phyloP scores from a whole-genome alignment of 92 coral and sea anemone species.

The Metridium senile region DNA sequence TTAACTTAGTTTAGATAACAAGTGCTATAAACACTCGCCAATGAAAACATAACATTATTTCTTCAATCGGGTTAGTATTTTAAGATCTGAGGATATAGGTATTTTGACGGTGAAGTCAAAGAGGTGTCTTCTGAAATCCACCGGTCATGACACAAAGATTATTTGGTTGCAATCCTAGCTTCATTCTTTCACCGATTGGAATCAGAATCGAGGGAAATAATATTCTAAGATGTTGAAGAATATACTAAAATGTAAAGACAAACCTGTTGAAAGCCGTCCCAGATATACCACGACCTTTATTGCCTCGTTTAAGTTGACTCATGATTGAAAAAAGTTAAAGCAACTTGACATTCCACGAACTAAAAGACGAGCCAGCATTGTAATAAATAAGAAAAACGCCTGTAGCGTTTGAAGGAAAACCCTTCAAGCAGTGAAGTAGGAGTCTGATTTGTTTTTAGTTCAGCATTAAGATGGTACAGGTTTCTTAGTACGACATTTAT shows the following conservation, averaged over 20 bases:
- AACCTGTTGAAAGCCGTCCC: constrained; percentile 66
- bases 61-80: not conserved
- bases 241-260: not conserved
- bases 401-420: constrained; percentile 32
- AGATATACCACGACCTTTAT: constrained; percentile 70
- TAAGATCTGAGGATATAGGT: not conserved
- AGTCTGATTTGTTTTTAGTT: constrained; percentile 55
- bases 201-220: not conserved
- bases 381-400: constrained; percentile 54
- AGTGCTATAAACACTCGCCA: not conserved
- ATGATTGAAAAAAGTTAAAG: constrained; percentile 74
- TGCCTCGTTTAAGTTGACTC: constrained; percentile 66
- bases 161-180: constrained; percentile 6
- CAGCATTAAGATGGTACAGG: constrained; percentile 66
- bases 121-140: not conserved
- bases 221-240: not conserved
- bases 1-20: not conserved
- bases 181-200: not conserved
- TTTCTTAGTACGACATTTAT: constrained; percentile 64
- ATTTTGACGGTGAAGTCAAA: not conserved
- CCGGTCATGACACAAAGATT: not conserved
- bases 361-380: constrained; percentile 46
- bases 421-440: constrained; percentile 42
- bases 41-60: not conserved
- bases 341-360: constrained; percentile 76